Evolutionary conservation across 2,113 vertebrate genomes (phyloP).

Genomic region (Thamnaconus septentrionalis): DNA sequence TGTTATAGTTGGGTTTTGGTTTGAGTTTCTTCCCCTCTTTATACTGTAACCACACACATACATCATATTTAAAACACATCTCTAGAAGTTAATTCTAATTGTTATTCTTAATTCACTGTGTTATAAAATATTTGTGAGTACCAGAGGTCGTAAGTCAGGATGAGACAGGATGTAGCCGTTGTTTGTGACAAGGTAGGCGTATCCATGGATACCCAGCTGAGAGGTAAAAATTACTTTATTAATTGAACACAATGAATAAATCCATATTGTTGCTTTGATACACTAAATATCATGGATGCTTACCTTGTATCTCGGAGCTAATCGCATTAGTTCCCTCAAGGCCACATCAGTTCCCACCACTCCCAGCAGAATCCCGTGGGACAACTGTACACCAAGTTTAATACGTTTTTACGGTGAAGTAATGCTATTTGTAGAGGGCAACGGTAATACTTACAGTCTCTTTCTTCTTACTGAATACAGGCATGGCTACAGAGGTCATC

Average conservation of each 20-base stretch:
- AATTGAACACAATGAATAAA: neutral
- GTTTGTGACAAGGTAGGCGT: slow-evolving; percentile 92
- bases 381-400: slow-evolving; percentile 74
- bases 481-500: slow-evolving; percentile 96
- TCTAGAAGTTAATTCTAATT: too few relatives aligned
- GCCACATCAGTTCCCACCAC: slow-evolving; percentile 94
- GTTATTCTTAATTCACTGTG: neutral
- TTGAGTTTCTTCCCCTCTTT: slow-evolving; percentile 91
- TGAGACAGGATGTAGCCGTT: slow-evolving; percentile 97
- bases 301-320: slow-evolving; percentile 93
- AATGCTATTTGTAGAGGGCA: neutral
- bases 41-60: slow-evolving; percentile 75
- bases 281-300: neutral
- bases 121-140: slow-evolving; percentile 51
- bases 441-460: slow-evolving; percentile 83
- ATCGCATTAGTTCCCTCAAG: slow-evolving; percentile 88
- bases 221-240: slow-evolving; percentile 9
- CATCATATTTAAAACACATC: neutral
- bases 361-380: slow-evolving; percentile 92
- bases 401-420: neutral
- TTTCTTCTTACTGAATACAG: slow-evolving; percentile 96
- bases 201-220: slow-evolving; percentile 93
- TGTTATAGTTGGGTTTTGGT: slow-evolving; percentile 96
- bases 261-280: neutral
- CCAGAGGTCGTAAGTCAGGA: slow-evolving; percentile 92